Conservation (phyloP, 2,888 invertebrate genomes). For the Sphecodes monilicornis region DNA sequence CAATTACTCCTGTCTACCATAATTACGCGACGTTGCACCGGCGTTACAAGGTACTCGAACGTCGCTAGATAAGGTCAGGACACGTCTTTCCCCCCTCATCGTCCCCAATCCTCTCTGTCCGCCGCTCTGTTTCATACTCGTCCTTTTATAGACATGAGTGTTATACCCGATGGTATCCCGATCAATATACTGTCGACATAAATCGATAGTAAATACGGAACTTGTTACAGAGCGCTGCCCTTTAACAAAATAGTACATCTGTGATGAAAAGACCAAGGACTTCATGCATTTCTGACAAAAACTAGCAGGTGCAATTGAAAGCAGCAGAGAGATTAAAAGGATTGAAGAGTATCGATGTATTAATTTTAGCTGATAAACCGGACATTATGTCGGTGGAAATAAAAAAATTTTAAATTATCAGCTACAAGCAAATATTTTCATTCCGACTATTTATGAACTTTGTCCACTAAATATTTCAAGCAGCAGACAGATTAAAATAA, state of each 20-base stretch:
- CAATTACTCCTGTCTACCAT: slow-evolving; percentile 70
- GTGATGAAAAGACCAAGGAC: background rate
- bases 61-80: slow-evolving; percentile 66
- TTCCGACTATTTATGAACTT: too few species aligned
- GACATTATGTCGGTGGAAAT: too few species aligned
- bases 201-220: slow-evolving; percentile 47
- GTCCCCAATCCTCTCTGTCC: background rate
- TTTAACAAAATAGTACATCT: background rate
- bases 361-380: too few species aligned
- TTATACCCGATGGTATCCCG: slow-evolving; percentile 6
- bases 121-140: slow-evolving; percentile 18
- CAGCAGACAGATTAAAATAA: too few species aligned
- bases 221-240: slow-evolving; percentile 25
- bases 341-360: too few species aligned
- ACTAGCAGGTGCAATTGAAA: background rate
- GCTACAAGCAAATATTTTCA: too few species aligned
- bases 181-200: slow-evolving; percentile 32
- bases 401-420: too few species aligned
- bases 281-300: background rate
- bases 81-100: slow-evolving; percentile 5
- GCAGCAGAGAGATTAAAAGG: too few species aligned
- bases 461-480: too few species aligned
- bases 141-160: slow-evolving; percentile 42
- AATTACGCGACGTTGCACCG: slow-evolving; percentile 66
- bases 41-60: slow-evolving; percentile 51